These are phyloP conservation scores for Lasioglossum morio DNA, from an alignment of 2,888 invertebrate genomes.

Conservation along the genomic window DNA sequence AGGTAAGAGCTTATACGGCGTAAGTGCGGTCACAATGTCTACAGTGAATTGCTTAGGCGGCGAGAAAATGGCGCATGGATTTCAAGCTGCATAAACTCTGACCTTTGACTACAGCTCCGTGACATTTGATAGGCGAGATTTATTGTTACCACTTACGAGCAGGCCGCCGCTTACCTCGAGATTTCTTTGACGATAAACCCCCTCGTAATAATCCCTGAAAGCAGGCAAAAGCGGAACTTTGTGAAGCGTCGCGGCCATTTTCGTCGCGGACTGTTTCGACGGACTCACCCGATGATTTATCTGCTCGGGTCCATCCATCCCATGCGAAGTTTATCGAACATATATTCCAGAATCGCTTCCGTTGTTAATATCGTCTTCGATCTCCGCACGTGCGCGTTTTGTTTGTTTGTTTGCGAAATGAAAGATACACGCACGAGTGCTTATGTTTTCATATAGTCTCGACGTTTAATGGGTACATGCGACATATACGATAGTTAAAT, in stretches of 20 bases:
- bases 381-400: background rate
- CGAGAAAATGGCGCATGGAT: constrained; percentile 20
- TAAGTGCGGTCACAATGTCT: constrained; percentile 79
- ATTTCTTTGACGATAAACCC: constrained; percentile 66
- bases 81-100: constrained; percentile 77
- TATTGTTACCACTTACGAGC: constrained; percentile 75
- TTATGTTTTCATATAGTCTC: background rate
- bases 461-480: constrained; percentile 36
- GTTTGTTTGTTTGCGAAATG: background rate
- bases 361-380: background rate
- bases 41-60: constrained; percentile 27
- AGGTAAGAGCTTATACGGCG: constrained; percentile 85
- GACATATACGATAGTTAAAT: constrained; percentile 34
- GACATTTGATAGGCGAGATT: constrained; percentile 46
- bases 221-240: constrained; percentile 46
- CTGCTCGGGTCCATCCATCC: constrained; percentile 7
- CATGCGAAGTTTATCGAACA: background rate
- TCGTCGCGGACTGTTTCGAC: constrained; percentile 21
- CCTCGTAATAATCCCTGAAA: constrained; percentile 67
- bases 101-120: constrained; percentile 71
- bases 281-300: constrained; percentile 46
- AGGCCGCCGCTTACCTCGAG: constrained; percentile 76
- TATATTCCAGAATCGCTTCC: background rate
- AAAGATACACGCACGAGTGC: constrained; percentile 2
- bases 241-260: constrained; percentile 22